Base-by-base conservation (phyloP, 2,113 vertebrate genomes). In the Nibea albiflora region DNA sequence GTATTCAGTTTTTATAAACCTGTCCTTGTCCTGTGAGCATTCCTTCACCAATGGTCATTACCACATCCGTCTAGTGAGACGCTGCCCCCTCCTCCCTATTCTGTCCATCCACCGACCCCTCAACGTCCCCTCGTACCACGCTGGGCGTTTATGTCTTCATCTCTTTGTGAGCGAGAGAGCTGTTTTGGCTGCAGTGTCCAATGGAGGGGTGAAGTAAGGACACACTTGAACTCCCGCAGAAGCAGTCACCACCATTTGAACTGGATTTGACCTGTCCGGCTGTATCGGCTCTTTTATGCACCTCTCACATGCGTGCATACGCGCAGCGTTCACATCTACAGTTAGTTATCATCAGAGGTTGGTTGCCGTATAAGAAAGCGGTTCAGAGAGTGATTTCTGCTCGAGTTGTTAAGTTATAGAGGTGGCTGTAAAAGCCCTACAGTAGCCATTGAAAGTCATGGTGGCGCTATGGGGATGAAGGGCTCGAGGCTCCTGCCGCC, bases 211-310 rank as follows among this genome's bases (percentile, higher is more conserved):
- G 88, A 92, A 82, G 79, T 50, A 46, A 26, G 83, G 85, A 76
- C 88, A 91, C 87, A 92, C 92, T 93, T 93, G 93, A 93, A 93
- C 92, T 93, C 90, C 81, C 80, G 76, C 70, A 66, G 73, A 80
- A 86, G 78, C 66, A 63, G 84, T 81, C 12, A 83, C 67, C 50
- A 60, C 16, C 16, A 26, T 89, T 79, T 92, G 86, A 92, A 84
- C 89, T 89, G 69, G 24, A 86, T 90, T 88, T 91, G 88, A 87
- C 85, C 89, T 53, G 62, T 54, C 19, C 52, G 63, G 54, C 81
- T 69, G 2, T 24, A 86, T 53, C 24, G 26, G 67, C 39, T 62
- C 54, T 79, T 84, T 76, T 11, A 28, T 54, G 22, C 28, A 2
- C 70, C 69, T 73, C 16, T 42, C 9, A 31, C 24, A 19, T 19